Percentiles rank a stretch among this genome's conserved stretches.
These are phyloP conservation scores for Petrocephalus zakoni DNA, from an alignment of 2,113 vertebrate species.

Conservation along the genomic window DNA sequence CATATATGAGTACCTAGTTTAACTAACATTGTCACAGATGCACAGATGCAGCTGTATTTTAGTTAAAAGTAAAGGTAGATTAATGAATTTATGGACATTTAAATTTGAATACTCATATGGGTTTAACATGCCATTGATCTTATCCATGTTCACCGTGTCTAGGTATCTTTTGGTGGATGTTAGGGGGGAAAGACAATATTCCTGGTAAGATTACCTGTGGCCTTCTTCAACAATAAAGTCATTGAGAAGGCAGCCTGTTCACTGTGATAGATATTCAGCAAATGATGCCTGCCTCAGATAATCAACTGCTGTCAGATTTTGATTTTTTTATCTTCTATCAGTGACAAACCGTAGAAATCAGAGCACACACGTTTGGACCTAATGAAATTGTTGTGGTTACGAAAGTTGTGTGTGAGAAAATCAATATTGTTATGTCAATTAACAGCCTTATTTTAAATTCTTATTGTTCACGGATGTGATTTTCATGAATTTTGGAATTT, in stretches of 20 bases:
- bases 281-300: constrained; percentile 65
- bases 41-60: background rate
- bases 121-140: background rate
- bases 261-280: constrained; percentile 70
- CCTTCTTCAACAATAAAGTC: constrained; percentile 48
- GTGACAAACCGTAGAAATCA: constrained; percentile 55
- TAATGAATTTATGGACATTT: background rate
- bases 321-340: constrained; percentile 70
- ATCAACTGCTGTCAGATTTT: constrained; percentile 59
- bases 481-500: constrained; percentile 30
- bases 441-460: constrained; percentile 51
- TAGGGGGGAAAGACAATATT: constrained; percentile 9
- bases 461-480: constrained; percentile 45
- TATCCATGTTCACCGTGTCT: background rate
- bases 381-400: constrained; percentile 49
- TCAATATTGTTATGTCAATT: constrained; percentile 41
- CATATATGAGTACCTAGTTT: background rate
- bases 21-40: too few relatives aligned
- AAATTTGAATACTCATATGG: background rate
- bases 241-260: constrained; percentile 54
- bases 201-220: constrained; percentile 1
- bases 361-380: constrained; percentile 45
- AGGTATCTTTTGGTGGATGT: background rate
- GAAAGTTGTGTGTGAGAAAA: constrained; percentile 52
- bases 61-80: background rate